Percentiles rank a stretch among this genome's conserved stretches.
Conservation (phyloP, 2,797 vertebrate species). For the Carduelis carduelis region DNA sequence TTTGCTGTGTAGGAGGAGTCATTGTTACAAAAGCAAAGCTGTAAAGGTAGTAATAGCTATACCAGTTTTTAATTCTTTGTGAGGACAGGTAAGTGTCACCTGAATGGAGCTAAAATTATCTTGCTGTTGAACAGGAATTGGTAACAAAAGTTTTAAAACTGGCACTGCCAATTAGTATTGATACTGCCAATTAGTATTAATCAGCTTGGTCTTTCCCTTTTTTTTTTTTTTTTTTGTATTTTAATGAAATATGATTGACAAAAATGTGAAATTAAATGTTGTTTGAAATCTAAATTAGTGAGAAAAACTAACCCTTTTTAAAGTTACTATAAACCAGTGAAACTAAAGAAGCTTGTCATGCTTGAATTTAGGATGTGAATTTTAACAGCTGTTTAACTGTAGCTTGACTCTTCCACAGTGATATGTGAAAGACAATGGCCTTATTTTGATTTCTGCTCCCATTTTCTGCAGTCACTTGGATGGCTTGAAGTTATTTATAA, state of each 20-base stretch:
- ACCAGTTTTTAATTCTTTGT: neutral
- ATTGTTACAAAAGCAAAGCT: neutral
- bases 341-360: neutral
- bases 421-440: neutral
- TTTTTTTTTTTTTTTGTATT: neutral
- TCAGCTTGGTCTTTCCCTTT: neutral
- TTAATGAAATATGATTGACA: neutral
- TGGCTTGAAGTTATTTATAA: slow-evolving; percentile 16
- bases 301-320: neutral
- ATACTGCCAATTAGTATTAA: neutral
- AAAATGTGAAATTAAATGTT: neutral
- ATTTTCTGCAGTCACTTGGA: neutral
- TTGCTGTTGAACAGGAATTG: neutral
- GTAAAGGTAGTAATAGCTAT: neutral
- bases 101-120: neutral
- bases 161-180: neutral
- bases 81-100: neutral
- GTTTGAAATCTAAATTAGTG: neutral
- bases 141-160: neutral
- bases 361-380: neutral
- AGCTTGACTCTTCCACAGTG: neutral
- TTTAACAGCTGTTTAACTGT: neutral
- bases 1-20: neutral
- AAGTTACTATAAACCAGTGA: neutral
- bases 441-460: neutral